These are phyloP conservation scores for Drosophila lacertosa DNA, from an alignment of 1,140 invertebrate species.

Conservation along the genomic window DNA sequence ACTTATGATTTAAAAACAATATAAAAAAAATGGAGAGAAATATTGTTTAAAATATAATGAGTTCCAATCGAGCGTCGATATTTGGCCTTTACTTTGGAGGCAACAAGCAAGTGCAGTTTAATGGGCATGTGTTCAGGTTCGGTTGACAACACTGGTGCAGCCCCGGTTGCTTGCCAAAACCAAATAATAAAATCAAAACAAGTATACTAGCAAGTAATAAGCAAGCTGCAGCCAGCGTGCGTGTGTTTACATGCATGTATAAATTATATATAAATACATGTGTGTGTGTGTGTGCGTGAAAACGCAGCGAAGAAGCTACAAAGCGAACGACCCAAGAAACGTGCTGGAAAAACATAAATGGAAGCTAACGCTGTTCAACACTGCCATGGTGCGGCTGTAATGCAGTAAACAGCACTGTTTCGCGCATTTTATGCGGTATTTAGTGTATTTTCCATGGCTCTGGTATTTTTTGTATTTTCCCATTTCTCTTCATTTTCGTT, in stretches of 20 bases:
- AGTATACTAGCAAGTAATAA: slow-evolving; percentile 27
- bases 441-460: slow-evolving; percentile 25
- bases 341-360: slow-evolving; percentile 34
- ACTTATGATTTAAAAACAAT: slow-evolving; percentile 12
- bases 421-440: slow-evolving; percentile 22
- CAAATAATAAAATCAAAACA: slow-evolving; percentile 47
- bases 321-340: slow-evolving; percentile 29
- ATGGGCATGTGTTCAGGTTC: background rate
- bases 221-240: slow-evolving; percentile 2
- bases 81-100: background rate
- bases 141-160: slow-evolving; percentile 1
- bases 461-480: slow-evolving; percentile 52
- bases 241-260: slow-evolving; percentile 1
- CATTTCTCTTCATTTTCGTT: slow-evolving; percentile 53
- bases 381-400: slow-evolving; percentile 1
- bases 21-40: background rate
- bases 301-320: slow-evolving; percentile 18
- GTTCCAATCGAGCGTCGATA: slow-evolving; percentile 1
- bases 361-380: slow-evolving; percentile 18
- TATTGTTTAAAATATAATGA: background rate
- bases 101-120: background rate
- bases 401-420: slow-evolving; percentile 24
- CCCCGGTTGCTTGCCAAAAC: slow-evolving; percentile 5
- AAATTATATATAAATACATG: too few species aligned
- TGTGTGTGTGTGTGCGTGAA: slow-evolving; percentile 10